phyloP scores from a whole-genome alignment of 2,888 invertebrate species.

The Osedax frankpressi region DNA sequence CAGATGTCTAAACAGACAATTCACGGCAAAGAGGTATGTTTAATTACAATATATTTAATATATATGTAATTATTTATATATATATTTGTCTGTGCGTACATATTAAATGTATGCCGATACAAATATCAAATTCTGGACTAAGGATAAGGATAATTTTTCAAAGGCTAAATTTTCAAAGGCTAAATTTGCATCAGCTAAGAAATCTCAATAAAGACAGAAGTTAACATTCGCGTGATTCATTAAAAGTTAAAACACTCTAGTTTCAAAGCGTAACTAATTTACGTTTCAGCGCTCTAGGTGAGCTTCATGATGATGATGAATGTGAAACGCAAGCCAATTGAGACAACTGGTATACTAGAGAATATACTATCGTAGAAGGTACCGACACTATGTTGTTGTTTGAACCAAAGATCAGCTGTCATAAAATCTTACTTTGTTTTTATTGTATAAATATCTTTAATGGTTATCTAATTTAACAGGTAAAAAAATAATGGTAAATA shows the following conservation, averaged over 20 bases:
- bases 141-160: too few relatives aligned
- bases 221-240: background rate
- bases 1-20: slow-evolving; percentile 76
- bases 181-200: too few relatives aligned
- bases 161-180: too few relatives aligned
- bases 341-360: background rate
- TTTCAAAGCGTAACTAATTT: background rate
- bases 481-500: background rate
- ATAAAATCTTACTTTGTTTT: background rate
- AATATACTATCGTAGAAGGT: background rate
- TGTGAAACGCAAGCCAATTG: background rate
- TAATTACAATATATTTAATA: slow-evolving; percentile 4
- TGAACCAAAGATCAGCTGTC: background rate
- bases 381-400: background rate
- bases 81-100: too few relatives aligned
- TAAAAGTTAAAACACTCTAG: too few relatives aligned
- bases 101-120: too few relatives aligned
- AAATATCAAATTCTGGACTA: too few relatives aligned
- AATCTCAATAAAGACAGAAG: background rate
- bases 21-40: slow-evolving; percentile 77
- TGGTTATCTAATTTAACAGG: slow-evolving; percentile 6
- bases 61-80: too few relatives aligned
- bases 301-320: background rate
- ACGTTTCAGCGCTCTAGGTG: background rate
- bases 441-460: background rate